These are phyloP conservation scores for Perdita meconis DNA, from an alignment of 2,888 invertebrate genomes.

Conservation along the genomic window DNA sequence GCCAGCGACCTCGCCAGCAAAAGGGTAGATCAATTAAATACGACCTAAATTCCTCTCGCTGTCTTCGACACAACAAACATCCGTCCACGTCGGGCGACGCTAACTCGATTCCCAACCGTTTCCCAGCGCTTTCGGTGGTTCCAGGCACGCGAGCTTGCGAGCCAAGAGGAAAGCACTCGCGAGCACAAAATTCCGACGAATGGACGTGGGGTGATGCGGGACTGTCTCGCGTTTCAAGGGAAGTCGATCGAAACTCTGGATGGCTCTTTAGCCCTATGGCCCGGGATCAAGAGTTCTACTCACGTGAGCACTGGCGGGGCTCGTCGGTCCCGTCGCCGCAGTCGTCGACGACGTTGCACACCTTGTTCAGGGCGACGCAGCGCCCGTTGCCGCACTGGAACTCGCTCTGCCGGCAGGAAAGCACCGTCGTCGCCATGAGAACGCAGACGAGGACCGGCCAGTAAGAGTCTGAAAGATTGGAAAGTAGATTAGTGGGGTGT, in stretches of 20 bases:
- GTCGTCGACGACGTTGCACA: slow-evolving; percentile 91
- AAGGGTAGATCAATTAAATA: no score
- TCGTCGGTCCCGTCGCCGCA: slow-evolving; percentile 93
- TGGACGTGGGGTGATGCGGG: neutral
- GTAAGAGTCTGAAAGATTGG: slow-evolving; percentile 77
- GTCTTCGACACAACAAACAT: no score
- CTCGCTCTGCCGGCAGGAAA: slow-evolving; percentile 85
- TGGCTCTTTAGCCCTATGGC: slow-evolving; percentile 28
- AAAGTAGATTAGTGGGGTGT: no score
- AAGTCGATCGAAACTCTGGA: slow-evolving; percentile 25
- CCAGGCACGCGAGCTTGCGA: neutral
- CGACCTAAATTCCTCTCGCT: no score
- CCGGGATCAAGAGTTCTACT: slow-evolving; percentile 84
- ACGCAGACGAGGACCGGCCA: slow-evolving; percentile 78
- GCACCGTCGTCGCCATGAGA: slow-evolving; percentile 74
- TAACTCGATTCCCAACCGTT: no score
- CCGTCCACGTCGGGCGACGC: no score
- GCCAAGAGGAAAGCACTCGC: neutral
- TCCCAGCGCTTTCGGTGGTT: no score
- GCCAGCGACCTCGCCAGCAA: no score
- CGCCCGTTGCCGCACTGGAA: slow-evolving; percentile 85
- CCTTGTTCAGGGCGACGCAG: slow-evolving; percentile 90
- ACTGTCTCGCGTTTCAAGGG: neutral
- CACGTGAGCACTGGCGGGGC: slow-evolving; percentile 90
- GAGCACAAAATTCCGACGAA: neutral